A percentile compares a stretch with the other conserved stretches of the same genome.
phyloP scores from a whole-genome alignment of 2,113 vertebrate species.

The Picathartes gymnocephalus region DNA sequence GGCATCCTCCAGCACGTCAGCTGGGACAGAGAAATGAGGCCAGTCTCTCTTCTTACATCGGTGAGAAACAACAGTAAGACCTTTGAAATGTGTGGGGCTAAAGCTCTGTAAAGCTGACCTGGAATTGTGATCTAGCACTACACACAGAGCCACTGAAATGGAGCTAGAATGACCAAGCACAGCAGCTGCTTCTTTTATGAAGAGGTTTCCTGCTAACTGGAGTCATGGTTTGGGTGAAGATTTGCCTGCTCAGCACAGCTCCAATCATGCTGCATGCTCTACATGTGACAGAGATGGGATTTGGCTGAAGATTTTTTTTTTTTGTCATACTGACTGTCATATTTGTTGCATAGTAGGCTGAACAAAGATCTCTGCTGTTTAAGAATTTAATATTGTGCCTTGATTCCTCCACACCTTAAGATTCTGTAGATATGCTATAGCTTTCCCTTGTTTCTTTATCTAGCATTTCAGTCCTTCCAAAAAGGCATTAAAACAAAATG shows the following conservation, averaged over 20 bases:
- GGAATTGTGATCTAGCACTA: neutral
- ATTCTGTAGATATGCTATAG: neutral
- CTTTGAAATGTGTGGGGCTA: neutral
- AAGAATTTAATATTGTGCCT: neutral
- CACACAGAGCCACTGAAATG: neutral
- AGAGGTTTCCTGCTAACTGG: neutral
- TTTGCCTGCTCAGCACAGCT: rapidly evolving
- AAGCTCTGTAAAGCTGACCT: neutral
- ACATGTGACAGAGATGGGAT: neutral
- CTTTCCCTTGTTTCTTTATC: neutral
- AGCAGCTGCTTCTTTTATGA: neutral
- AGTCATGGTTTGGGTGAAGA: neutral
- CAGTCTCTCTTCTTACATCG: neutral
- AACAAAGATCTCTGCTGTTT: neutral
- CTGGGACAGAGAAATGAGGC: neutral
- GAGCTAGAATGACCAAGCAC: neutral
- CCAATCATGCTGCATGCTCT: neutral
- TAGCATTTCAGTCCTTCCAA: neutral
- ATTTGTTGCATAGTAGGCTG: neutral
- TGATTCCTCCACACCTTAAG: neutral
- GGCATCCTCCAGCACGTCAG: neutral
- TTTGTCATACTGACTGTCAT: neutral
- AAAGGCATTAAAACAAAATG: neutral
- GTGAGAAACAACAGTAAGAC: neutral
- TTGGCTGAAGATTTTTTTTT: neutral